phyloP scores from a whole-genome alignment of 2,888 invertebrate genomes.

The Cremastobaeus sp. region DNA sequence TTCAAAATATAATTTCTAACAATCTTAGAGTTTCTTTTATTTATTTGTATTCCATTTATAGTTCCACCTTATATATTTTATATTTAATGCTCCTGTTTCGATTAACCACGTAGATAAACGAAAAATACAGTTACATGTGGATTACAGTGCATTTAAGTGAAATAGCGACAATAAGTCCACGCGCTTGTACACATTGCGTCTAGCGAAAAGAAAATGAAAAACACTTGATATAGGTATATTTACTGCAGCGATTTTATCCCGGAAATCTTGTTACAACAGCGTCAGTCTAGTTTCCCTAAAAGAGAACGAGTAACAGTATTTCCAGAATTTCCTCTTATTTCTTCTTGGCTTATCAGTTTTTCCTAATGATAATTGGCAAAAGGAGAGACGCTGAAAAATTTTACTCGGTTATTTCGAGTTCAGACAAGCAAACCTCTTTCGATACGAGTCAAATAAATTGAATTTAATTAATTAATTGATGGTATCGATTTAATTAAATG shows the following conservation, averaged over 20 bases:
- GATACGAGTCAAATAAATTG: too few species aligned
- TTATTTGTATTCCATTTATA: too few species aligned
- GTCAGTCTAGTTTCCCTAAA: constrained; percentile 26
- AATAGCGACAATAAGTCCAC: constrained; percentile 11
- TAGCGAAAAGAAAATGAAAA: background rate
- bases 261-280: constrained; percentile 2
- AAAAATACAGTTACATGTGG: background rate
- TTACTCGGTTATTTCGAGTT: background rate
- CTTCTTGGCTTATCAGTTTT: constrained; percentile 30
- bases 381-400: constrained; percentile 27
- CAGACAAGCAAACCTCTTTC: constrained; percentile 1
- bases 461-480: too few species aligned
- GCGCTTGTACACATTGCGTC: background rate
- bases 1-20: too few species aligned
- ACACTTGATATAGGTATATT: constrained; percentile 20
- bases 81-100: background rate
- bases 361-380: constrained; percentile 42
- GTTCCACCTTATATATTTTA: too few species aligned
- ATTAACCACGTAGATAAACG: background rate
- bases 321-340: constrained; percentile 44
- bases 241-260: constrained; percentile 4
- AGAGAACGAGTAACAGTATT: constrained; percentile 24
- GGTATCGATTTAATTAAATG: too few species aligned
- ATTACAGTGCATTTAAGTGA: constrained; percentile 17
- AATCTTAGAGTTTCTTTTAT: too few species aligned